Evolutionary conservation across 1,140 invertebrate species (phyloP).

Genomic region (Bombus sylvicola): DNA sequence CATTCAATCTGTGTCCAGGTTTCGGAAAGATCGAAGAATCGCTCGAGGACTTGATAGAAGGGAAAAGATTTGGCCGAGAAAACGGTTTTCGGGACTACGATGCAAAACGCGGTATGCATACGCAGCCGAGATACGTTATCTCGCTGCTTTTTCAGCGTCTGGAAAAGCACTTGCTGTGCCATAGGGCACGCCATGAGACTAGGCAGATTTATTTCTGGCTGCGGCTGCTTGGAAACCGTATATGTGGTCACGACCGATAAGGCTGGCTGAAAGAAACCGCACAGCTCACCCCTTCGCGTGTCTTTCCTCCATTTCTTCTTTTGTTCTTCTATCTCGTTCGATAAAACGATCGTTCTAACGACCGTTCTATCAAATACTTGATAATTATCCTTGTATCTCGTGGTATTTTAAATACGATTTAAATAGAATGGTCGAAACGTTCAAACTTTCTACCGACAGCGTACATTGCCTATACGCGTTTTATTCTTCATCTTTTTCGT

Average conservation of each 20-base stretch:
- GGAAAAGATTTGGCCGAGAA: neutral
- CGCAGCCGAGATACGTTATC: constrained; percentile 37
- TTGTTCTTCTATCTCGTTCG: neutral
- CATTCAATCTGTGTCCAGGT: neutral
- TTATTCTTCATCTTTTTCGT: no score
- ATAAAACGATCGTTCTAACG: neutral
- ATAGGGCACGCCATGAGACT: constrained; percentile 3
- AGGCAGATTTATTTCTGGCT: constrained; percentile 60
- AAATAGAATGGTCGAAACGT: no score
- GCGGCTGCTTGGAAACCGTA: constrained; percentile 41
- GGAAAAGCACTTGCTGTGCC: constrained; percentile 29
- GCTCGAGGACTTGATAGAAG: neutral
- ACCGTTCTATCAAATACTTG: neutral
- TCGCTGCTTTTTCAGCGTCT: constrained; percentile 66
- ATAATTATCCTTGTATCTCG: neutral
- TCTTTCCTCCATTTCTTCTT: neutral
- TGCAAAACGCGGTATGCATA: constrained; percentile 9
- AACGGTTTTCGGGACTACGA: neutral
- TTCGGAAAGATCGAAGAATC: neutral
- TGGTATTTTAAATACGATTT: neutral
- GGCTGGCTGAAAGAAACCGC: constrained; percentile 34
- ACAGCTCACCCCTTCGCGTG: constrained; percentile 13
- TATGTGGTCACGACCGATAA: constrained; percentile 52
- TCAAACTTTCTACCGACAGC: neutral
- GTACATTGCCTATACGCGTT: no score